Base-by-base conservation (phyloP, 1,140 invertebrate species). In the Caerostris darwini region DNA sequence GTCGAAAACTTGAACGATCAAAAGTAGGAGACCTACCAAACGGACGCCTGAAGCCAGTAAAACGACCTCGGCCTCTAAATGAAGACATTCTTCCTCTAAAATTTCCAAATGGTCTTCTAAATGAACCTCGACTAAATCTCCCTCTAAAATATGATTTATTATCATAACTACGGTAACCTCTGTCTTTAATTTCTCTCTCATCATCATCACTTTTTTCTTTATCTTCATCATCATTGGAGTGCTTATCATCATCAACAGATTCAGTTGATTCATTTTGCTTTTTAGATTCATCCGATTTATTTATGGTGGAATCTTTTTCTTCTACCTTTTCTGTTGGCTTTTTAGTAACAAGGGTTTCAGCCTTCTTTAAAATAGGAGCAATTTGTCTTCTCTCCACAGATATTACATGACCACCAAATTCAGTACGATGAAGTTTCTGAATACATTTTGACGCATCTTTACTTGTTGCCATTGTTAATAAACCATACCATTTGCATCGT, bases 401-500 rank as follows among this genome's bases (percentile, higher is more conserved):
- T 95, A 99, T 99, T 96, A 99, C 98, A 94, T 98, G 97, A 5
- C 98, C 98, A 96, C 99, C 98, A 53, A 99, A 96, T 96, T 99
- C 98, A 58, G 98, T 99, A 90, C 97, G 97, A 96, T 99, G 98
- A 12, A 99, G 96, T 96, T 98, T 97, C 95, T 98, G 97, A 95
- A 99, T 99, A 96, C 98, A 99, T 95, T 98, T 98, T n/a, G 97
- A 97, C 5, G 98, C 98, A 96, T 99, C 98, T 94, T 98, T 98
- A 58, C 97, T 97, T 19, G 97, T 98, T 2, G 97, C 97, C 98
- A 99, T 99, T 0, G 98, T 99, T 3, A 99, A 98, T 96, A 99
- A 99, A 58, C 99, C 99, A 96, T 99, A 99, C 96, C 98, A 99
- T 91, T 98, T 97, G 8, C 57, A 53, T 3, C 67, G 92, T 3